Percentiles rank a stretch among this genome's conserved stretches.
Conservation (phyloP, 2,113 vertebrate genomes). For the Copsychus sechellarum region DNA sequence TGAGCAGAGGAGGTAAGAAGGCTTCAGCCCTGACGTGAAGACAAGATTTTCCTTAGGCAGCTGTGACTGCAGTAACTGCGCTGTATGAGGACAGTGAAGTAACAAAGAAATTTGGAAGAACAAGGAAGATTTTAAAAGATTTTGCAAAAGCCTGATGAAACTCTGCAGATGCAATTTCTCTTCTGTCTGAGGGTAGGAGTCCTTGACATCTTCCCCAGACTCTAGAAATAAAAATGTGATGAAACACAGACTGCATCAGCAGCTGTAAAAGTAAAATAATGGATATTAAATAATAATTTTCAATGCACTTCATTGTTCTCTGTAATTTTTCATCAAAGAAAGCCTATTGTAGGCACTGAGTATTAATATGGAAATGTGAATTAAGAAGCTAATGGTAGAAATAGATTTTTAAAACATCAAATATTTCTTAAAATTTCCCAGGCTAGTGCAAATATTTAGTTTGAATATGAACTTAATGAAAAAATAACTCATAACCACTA, state of each 20-base stretch:
- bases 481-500: neutral
- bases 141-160: neutral
- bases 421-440: slow-evolving; percentile 5
- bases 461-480: neutral
- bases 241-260: neutral
- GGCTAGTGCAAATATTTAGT: neutral
- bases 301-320: neutral
- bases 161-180: neutral
- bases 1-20: neutral
- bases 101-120: neutral
- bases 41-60: neutral
- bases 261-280: neutral
- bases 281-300: slow-evolving; percentile 23
- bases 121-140: neutral
- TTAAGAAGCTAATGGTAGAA: neutral
- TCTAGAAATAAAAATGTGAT: neutral
- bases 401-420: neutral
- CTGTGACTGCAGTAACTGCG: neutral
- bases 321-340: slow-evolving; percentile 7
- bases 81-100: neutral
- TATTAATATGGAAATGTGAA: neutral
- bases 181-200: neutral
- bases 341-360: neutral
- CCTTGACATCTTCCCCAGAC: neutral
- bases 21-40: neutral